Evolutionary conservation across 2,113 vertebrate species (phyloP).

Genomic region (Irena cyanogastra): DNA sequence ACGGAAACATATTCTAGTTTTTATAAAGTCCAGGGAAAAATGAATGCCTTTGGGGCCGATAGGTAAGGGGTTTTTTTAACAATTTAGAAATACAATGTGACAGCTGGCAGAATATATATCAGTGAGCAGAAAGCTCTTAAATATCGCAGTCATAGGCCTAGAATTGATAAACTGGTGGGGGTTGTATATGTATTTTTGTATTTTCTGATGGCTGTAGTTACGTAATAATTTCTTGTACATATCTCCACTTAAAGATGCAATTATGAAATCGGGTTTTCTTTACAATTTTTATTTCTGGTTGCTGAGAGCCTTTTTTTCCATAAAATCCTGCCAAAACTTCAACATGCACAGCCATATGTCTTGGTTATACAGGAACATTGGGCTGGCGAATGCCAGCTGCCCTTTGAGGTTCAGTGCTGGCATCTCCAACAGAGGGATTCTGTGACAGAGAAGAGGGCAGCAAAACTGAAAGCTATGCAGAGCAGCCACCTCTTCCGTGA

Average conservation of each 20-base stretch:
- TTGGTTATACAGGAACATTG: not conserved
- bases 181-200: not conserved
- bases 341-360: not conserved
- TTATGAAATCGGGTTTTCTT: not conserved
- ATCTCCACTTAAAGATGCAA: not conserved
- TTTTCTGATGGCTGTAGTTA: not conserved
- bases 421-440: not conserved
- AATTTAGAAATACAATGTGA: slow-evolving; percentile 61
- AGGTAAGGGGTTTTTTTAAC: slow-evolving; percentile 12
- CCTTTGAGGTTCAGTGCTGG: not conserved
- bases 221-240: not conserved
- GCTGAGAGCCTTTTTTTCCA: not conserved
- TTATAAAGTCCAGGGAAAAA: slow-evolving; percentile 54
- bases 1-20: slow-evolving; percentile 39
- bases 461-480: not conserved
- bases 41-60: slow-evolving; percentile 14
- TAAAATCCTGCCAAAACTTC: not conserved
- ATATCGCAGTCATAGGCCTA: not conserved
- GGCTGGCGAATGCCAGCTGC: not conserved
- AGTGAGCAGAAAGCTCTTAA: slow-evolving; percentile 33
- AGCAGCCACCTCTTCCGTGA: not conserved
- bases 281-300: not conserved
- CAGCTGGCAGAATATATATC: slow-evolving; percentile 58
- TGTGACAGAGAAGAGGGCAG: not conserved
- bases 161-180: not conserved